A percentile compares a stretch with the other conserved stretches of the same genome.
These are phyloP conservation scores for Drosophila borealis DNA, from an alignment of 2,888 invertebrate species.

Conservation along the genomic window DNA sequence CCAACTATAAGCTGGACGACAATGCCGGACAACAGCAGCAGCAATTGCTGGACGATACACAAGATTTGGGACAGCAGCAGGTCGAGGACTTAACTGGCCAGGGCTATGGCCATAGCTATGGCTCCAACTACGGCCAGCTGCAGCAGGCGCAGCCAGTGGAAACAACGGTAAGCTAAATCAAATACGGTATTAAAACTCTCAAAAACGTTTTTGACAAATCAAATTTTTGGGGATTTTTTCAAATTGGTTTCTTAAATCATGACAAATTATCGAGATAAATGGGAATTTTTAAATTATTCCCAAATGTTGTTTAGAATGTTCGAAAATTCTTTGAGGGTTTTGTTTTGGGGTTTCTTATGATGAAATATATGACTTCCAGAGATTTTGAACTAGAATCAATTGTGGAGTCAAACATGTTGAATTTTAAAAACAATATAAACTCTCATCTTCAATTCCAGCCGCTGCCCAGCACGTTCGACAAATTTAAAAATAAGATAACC, in stretches of 20 bases:
- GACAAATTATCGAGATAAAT: no score
- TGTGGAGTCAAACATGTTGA: no score
- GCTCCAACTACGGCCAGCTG: slow-evolving; percentile 29
- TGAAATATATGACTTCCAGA: not conserved
- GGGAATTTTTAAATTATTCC: no score
- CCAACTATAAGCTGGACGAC: slow-evolving; percentile 27
- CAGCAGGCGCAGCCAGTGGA: slow-evolving; percentile 29
- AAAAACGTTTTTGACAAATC: no score
- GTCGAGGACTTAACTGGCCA: slow-evolving; percentile 51
- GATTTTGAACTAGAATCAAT: not conserved
- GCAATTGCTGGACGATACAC: slow-evolving; percentile 22
- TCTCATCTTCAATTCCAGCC: slow-evolving; percentile 51
- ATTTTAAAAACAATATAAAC: not conserved
- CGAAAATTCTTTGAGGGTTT: no score
- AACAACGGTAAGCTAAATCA: slow-evolving; percentile 46
- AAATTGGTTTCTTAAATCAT: no score
- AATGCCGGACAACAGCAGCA: slow-evolving; percentile 55
- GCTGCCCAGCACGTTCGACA: slow-evolving; percentile 64
- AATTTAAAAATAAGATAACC: slow-evolving; percentile 74
- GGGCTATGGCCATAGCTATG: slow-evolving; percentile 17
- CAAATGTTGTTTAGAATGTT: no score
- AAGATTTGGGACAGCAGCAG: slow-evolving; percentile 40
- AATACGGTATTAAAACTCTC: not conserved
- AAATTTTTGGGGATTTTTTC: no score
- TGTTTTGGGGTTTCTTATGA: no score